phyloP scores from a whole-genome alignment of 1,140 invertebrate species.

The Metaphire vulgaris region DNA sequence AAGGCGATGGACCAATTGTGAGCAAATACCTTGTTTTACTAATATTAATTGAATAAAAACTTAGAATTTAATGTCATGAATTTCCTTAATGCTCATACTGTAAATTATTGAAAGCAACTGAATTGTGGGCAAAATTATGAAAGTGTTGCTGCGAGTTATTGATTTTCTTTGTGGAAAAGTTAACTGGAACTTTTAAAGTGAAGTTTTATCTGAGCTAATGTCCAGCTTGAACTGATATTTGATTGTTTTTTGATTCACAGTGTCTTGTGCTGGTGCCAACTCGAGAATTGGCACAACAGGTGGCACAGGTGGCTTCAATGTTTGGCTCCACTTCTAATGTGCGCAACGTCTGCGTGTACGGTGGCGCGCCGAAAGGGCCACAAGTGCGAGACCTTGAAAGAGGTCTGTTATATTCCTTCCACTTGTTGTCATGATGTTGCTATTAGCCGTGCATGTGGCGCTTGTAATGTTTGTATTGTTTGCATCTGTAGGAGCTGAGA shows the following conservation, averaged over 20 bases:
- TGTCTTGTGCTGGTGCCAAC: constrained; percentile 81
- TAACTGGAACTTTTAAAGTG: no score
- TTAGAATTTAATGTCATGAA: no score
- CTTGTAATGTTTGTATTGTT: no score
- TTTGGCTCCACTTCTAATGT: constrained; percentile 79
- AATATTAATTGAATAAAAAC: no score
- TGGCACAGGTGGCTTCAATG: constrained; percentile 81
- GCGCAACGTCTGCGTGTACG: constrained; percentile 86
- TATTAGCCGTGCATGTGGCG: no score
- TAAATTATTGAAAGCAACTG: no score
- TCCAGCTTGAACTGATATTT: no score
- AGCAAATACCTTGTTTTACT: constrained; percentile 34
- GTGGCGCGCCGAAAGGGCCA: constrained; percentile 85
- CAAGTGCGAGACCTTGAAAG: constrained; percentile 67
- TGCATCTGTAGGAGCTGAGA: constrained; percentile 47
- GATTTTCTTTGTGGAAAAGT: no score
- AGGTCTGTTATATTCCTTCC: constrained; percentile 64
- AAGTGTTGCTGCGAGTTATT: no score
- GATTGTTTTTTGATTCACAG: constrained; percentile 10
- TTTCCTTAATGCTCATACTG: no score
- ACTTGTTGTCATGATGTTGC: not conserved
- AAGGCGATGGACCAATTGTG: constrained; percentile 92
- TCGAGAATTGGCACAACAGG: constrained; percentile 90
- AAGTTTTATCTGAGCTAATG: no score
- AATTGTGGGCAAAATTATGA: no score